Evolutionary conservation across 1,140 invertebrate species (phyloP).

Genomic region (Papilio xuthus): DNA sequence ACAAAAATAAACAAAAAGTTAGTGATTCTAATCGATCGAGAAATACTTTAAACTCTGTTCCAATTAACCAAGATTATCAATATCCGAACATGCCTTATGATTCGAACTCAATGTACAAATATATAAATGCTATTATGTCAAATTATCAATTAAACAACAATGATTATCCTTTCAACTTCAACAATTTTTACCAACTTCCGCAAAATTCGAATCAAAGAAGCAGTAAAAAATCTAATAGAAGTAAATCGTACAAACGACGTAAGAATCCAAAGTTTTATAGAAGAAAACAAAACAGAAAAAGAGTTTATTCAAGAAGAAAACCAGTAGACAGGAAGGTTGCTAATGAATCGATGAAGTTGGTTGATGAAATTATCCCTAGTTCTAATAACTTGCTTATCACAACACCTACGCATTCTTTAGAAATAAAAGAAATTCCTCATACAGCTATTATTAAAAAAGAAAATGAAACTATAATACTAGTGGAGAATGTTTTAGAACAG

Average conservation of each 20-base stretch:
- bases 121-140: slow-evolving; percentile 22
- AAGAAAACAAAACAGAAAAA: slow-evolving; percentile 42
- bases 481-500: slow-evolving; percentile 36
- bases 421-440: slow-evolving; percentile 23
- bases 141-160: slow-evolving; percentile 34
- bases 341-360: not conserved
- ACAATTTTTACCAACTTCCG: slow-evolving; percentile 51
- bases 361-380: not conserved
- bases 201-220: slow-evolving; percentile 36
- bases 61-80: not conserved
- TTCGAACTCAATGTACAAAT: slow-evolving; percentile 12
- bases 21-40: not conserved
- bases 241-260: slow-evolving; percentile 37
- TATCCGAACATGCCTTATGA: slow-evolving; percentile 11
- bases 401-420: not conserved
- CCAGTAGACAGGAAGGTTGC: not conserved
- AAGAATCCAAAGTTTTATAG: slow-evolving; percentile 39
- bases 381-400: slow-evolving; percentile 13
- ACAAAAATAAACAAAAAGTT: slow-evolving; percentile 7
- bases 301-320: slow-evolving; percentile 37
- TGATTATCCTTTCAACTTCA: slow-evolving; percentile 50
- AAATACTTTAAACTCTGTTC: not conserved
- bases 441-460: slow-evolving; percentile 29
- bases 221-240: slow-evolving; percentile 36
- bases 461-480: slow-evolving; percentile 38